phyloP scores from a whole-genome alignment of 2,797 vertebrate genomes.

The Myotis findleyi region DNA sequence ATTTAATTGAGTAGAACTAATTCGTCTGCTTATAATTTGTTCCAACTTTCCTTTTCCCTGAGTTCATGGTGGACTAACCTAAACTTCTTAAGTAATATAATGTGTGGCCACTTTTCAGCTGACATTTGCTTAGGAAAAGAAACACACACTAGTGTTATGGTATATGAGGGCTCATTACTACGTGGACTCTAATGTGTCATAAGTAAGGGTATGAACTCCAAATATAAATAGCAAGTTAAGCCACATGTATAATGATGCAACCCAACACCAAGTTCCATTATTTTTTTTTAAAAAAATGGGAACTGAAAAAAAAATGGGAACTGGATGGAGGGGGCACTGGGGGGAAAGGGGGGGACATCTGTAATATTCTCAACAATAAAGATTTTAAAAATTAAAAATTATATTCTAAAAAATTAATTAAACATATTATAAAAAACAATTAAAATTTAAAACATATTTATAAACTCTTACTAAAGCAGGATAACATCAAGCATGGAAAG shows the following conservation, averaged over 20 bases:
- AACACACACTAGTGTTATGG: not conserved
- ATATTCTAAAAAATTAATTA: not conserved
- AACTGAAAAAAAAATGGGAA: not conserved
- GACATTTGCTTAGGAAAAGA: constrained; percentile 6
- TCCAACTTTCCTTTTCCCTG: constrained; percentile 80
- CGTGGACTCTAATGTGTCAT: not conserved
- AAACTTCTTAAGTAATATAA: constrained; percentile 71
- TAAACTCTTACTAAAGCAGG: constrained; percentile 64
- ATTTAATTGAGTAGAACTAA: constrained; percentile 80
- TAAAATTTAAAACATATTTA: constrained; percentile 14
- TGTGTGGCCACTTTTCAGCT: not conserved
- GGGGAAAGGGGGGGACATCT: not conserved
- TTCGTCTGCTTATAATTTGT: constrained; percentile 84
- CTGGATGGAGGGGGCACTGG: not conserved
- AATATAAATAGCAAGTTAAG: not conserved
- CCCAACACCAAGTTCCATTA: not conserved
- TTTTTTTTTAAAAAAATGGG: not conserved
- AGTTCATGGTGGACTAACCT: constrained; percentile 78
- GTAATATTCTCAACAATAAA: not conserved
- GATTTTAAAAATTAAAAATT: not conserved
- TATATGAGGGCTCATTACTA: not conserved
- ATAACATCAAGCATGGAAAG: constrained; percentile 41
- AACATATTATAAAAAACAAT: not conserved
- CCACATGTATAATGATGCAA: not conserved
- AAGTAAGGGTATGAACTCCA: not conserved